phyloP scores from a whole-genome alignment of 2,113 vertebrate genomes.

The Lontra canadensis region DNA sequence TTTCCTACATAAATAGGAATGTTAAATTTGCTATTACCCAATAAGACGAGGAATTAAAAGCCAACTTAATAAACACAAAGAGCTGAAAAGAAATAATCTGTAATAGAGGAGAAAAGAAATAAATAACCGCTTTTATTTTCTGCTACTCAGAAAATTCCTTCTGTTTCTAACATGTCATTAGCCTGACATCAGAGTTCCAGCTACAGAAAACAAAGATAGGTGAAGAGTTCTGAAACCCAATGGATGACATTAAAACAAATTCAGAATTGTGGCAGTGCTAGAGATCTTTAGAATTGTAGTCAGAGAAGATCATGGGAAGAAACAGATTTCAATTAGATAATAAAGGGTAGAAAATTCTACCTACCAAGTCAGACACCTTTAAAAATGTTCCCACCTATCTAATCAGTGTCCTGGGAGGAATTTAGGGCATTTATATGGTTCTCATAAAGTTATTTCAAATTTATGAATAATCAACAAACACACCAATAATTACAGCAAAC shows the following conservation, averaged over 20 bases:
- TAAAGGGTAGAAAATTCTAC: neutral
- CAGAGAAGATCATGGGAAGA: neutral
- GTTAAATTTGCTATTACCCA: neutral
- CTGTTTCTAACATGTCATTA: constrained; percentile 2
- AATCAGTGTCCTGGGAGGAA: neutral
- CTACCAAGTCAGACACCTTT: neutral
- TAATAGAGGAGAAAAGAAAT: neutral
- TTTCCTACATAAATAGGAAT: neutral
- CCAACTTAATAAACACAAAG: neutral
- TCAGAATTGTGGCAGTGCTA: neutral
- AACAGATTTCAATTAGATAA: neutral
- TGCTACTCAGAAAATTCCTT: neutral
- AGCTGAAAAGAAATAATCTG: neutral
- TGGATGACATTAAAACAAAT: neutral
- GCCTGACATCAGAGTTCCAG: neutral
- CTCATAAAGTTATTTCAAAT: neutral
- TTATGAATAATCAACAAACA: neutral
- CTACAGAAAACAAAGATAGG: neutral
- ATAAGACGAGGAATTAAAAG: neutral
- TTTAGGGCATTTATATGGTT: neutral
- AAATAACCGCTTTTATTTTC: neutral
- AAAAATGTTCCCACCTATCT: neutral
- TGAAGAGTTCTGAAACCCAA: neutral
- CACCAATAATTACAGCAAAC: neutral
- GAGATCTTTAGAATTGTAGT: neutral